Evolutionary conservation across 1,140 invertebrate genomes (phyloP), one percentile per base, ranked within the genome.

Genomic region (Cylas formicarius): DNA sequence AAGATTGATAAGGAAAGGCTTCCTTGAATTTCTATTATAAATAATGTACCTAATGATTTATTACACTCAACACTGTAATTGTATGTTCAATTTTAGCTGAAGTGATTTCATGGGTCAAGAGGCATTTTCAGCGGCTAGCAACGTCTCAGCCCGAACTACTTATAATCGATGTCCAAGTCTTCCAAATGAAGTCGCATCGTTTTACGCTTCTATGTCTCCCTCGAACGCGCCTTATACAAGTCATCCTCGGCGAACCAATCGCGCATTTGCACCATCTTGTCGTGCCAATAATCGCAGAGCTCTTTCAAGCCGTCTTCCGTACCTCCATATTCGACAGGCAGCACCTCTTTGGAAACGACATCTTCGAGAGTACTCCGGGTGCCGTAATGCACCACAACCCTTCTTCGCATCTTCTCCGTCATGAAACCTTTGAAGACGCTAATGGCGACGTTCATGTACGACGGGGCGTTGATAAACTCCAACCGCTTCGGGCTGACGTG

Each of bases 351-450:
- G 8, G 71, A 62, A 5, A 75, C 57, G 2, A 70, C 61, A 16
- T 71, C 58, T 19, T 72, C 61, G 36, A 72, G 58, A 19, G 53
- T 61, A 17, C 55, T 58, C 20, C 47, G 58, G 0, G 65, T 68
- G 10, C 63, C 57, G 13, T 64, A 62, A 57, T 76, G 72, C 0
- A 81, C 64, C 37, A 69, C 57, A 3, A 82, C 66, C 36, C 80
- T 69, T 1, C 67, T 61, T 31, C 68, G 72, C 47, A 84, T 61
- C 53, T 87, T 86, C 27, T 76, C 67, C 16, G 71, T 77, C 78
- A 87, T 79, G 52, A 87, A 86, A 42, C 60, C 71, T 61, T 76
- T 77, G 40, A 85, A 77, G 7, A 86, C 71, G 33, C 75, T 77
- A 16, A 86, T 64, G 3, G 86, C 66, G 4, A 79, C 65, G 55